Percentiles rank a stretch among this genome's conserved stretches.
phyloP scores from a whole-genome alignment of 2,888 invertebrate genomes.

The Drosophila robusta region DNA sequence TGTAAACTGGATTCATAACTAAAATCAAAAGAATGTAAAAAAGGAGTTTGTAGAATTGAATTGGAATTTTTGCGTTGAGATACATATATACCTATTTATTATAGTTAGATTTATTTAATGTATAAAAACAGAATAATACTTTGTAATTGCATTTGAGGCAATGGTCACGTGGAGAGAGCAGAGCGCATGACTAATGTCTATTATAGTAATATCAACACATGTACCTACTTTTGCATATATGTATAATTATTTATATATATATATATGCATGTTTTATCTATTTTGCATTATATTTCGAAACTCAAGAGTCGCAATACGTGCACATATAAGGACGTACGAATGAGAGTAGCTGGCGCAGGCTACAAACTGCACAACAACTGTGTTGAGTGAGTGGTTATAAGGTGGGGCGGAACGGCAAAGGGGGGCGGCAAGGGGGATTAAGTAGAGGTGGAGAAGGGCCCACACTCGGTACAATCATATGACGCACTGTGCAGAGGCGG shows the following conservation, averaged over 20 bases:
- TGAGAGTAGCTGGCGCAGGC: slow-evolving; percentile 21
- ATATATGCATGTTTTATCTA: slow-evolving; percentile 36
- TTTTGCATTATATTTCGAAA: slow-evolving; percentile 40
- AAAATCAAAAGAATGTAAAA: no score
- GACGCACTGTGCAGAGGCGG: slow-evolving; percentile 29
- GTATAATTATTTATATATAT: neutral
- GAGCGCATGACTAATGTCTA: slow-evolving; percentile 34
- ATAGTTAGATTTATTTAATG: slow-evolving; percentile 5
- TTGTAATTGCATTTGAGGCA: slow-evolving; percentile 15
- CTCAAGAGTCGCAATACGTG: slow-evolving; percentile 27
- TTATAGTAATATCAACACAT: slow-evolving; percentile 8
- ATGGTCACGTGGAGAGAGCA: slow-evolving; percentile 15
- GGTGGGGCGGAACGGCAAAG: neutral
- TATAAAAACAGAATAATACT: neutral
- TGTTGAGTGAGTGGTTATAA: neutral
- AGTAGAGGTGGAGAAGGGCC: neutral
- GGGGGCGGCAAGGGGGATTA: no score
- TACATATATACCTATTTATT: neutral
- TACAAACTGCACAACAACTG: neutral
- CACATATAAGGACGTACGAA: slow-evolving; percentile 21
- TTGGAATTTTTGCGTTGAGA: neutral
- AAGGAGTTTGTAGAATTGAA: neutral
- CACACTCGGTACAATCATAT: neutral
- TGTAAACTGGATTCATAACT: no score
- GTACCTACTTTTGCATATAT: neutral